Evolutionary conservation across 2,888 invertebrate genomes (phyloP).

Genomic region (Eupithecia insigniata): DNA sequence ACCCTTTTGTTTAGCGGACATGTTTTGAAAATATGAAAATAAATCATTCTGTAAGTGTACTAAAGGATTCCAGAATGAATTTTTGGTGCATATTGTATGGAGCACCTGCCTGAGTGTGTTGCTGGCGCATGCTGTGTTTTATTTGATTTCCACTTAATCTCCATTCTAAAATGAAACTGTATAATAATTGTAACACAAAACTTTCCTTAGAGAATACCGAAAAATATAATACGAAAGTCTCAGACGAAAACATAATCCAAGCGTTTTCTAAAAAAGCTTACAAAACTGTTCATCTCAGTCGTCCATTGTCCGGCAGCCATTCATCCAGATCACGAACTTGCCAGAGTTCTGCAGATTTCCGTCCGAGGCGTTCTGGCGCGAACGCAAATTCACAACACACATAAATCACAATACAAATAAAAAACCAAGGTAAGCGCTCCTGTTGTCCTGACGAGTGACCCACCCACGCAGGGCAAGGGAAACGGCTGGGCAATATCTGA

Average conservation of each 20-base stretch:
- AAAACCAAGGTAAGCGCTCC: slow-evolving; percentile 83
- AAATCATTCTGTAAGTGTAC: too few species aligned
- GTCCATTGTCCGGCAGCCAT: slow-evolving; percentile 29
- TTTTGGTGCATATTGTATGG: too few species aligned
- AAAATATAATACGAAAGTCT: neutral
- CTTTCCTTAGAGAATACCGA: neutral
- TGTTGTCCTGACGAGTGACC: slow-evolving; percentile 66
- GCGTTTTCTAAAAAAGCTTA: slow-evolving; percentile 5
- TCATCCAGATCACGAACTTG: slow-evolving; percentile 47
- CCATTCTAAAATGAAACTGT: neutral
- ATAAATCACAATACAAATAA: slow-evolving; percentile 83
- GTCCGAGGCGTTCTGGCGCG: slow-evolving; percentile 76
- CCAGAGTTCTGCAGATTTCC: slow-evolving; percentile 59
- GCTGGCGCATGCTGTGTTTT: neutral
- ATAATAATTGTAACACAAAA: neutral
- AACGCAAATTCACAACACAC: slow-evolving; percentile 80
- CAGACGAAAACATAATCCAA: slow-evolving; percentile 4
- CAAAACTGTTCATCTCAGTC: slow-evolving; percentile 2
- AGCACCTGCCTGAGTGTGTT: neutral
- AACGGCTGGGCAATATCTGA: neutral
- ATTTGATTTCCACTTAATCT: too few species aligned
- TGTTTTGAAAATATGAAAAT: too few species aligned
- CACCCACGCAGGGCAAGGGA: slow-evolving; percentile 14
- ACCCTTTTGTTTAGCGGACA: too few species aligned
- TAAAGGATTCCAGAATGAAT: too few species aligned